These are phyloP conservation scores for Drosophila mauritiana DNA, from an alignment of 1,140 invertebrate genomes.

Conservation along the genomic window DNA sequence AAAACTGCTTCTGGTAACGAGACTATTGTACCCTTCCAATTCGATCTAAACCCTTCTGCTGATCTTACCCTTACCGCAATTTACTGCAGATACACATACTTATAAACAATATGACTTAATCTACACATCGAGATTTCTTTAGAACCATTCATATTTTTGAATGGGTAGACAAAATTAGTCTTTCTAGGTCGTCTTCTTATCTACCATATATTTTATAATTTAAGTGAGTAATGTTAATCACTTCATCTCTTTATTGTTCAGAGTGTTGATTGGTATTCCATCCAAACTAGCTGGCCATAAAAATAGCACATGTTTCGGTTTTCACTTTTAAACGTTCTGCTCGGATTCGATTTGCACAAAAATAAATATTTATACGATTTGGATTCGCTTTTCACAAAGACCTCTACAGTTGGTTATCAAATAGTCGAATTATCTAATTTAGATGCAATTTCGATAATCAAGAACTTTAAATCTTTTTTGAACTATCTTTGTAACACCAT, in stretches of 20 bases:
- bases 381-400: conserved; percentile 1
- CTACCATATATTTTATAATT: too few species aligned
- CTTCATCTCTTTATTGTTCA: background rate
- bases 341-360: conserved; percentile 6
- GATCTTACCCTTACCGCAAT: background rate
- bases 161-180: too few species aligned
- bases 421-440: background rate
- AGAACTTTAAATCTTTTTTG: background rate
- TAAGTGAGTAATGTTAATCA: background rate
- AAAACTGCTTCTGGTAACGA: conserved; percentile 2
- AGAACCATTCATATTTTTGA: too few species aligned
- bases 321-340: conserved; percentile 5
- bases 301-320: conserved; percentile 14
- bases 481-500: background rate
- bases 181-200: too few species aligned
- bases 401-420: background rate
- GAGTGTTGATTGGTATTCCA: background rate
- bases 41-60: background rate
- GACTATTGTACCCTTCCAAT: conserved; percentile 3
- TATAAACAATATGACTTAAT: too few species aligned
- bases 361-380: conserved; percentile 10
- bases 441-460: background rate
- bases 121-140: too few species aligned
- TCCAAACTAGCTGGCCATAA: conserved; percentile 4
- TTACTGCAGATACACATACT: too few species aligned